A percentile compares a stretch with the other conserved stretches of the same genome.
phyloP scores from a whole-genome alignment of 2,797 vertebrate genomes.

The Sebastes glaucus region DNA sequence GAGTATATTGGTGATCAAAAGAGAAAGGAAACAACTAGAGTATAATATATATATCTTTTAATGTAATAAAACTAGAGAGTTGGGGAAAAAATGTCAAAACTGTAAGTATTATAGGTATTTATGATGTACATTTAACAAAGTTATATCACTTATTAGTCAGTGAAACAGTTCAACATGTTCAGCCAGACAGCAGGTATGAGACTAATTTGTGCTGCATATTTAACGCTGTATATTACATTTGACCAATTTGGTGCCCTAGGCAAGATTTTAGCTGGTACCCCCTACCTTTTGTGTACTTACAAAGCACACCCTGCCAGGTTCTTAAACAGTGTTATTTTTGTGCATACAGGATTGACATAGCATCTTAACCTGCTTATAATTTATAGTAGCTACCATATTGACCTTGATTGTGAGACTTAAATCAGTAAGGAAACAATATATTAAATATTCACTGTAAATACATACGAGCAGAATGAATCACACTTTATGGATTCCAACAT shows the following conservation, averaged over 20 bases:
- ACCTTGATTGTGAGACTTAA: not conserved
- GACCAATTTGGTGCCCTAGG: too few relatives aligned
- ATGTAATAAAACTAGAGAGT: not conserved
- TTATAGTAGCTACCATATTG: too few relatives aligned
- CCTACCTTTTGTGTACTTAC: accelerated
- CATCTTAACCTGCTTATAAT: too few relatives aligned
- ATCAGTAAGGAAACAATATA: not conserved
- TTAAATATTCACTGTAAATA: not conserved
- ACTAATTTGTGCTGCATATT: not conserved
- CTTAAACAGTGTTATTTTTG: too few relatives aligned
- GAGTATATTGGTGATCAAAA: not conserved
- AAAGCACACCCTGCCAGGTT: accelerated
- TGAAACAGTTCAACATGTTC: not conserved
- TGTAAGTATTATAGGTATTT: not conserved
- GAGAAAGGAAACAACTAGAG: not conserved
- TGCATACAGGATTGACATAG: too few relatives aligned
- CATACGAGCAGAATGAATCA: not conserved
- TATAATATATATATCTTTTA: not conserved
- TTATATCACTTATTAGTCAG: not conserved
- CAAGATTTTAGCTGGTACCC: too few relatives aligned
- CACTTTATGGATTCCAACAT: not conserved
- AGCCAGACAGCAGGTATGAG: not conserved
- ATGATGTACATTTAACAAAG: not conserved
- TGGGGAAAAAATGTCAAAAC: not conserved
- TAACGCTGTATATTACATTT: not conserved